Conservation (phyloP, 2,888 invertebrate species). For the Orthonychiurus folsomi region DNA sequence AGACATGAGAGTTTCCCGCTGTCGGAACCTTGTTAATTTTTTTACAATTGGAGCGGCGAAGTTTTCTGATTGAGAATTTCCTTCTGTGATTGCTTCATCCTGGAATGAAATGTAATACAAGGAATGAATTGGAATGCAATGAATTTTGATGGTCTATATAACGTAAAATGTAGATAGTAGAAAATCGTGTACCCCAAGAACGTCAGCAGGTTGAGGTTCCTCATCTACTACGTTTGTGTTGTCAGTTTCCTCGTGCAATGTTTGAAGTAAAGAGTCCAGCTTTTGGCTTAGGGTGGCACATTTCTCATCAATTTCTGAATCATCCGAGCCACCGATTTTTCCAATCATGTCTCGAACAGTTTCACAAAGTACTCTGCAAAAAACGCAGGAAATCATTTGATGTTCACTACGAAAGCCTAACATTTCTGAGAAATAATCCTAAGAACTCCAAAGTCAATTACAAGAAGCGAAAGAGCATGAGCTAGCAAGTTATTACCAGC, state of each 20-base stretch:
- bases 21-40: constrained; percentile 41
- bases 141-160: too few species aligned
- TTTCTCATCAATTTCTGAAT: constrained; percentile 50
- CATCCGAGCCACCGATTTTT: constrained; percentile 44
- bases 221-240: constrained; percentile 3
- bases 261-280: constrained; percentile 61
- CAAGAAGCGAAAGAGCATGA: too few species aligned
- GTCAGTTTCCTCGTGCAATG: constrained; percentile 59
- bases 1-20: constrained; percentile 50
- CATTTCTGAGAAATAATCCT: too few species aligned
- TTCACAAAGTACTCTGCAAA: constrained; percentile 57
- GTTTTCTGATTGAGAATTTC: neutral
- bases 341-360: constrained; percentile 67
- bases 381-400: constrained; percentile 15
- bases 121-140: too few species aligned
- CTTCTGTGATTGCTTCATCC: neutral
- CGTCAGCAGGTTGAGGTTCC: neutral
- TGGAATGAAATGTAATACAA: too few species aligned
- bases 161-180: too few species aligned
- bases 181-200: too few species aligned
- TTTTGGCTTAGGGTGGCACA: constrained; percentile 68
- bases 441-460: too few species aligned
- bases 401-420: too few species aligned
- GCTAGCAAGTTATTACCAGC: too few species aligned
- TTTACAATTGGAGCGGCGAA: neutral